Base-by-base conservation (phyloP, 2,113 vertebrate species). In the Zeus faber region DNA sequence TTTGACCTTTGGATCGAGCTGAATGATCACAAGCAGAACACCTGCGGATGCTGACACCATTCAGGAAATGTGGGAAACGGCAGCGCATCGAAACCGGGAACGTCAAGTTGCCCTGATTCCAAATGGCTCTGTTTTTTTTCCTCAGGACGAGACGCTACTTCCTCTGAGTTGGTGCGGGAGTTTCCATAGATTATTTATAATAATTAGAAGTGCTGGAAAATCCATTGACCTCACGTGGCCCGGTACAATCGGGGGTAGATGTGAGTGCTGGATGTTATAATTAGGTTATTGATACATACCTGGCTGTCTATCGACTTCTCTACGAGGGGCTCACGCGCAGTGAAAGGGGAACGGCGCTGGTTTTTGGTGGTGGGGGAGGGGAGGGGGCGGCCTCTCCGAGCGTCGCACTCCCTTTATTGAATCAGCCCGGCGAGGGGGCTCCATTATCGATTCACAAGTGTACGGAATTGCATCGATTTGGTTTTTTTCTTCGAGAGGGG, bases 391-490 rank as follows among this genome's bases (percentile, higher is more conserved):
- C 29, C 8, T 77, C 67, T n/a, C n/a, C n/a, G n/a, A n/a, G n/a
- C n/a, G n/a, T n/a, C n/a, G n/a, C n/a, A n/a, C n/a, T n/a, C n/a
- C n/a, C n/a, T n/a, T n/a, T n/a, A n/a, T n/a, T 18, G 48, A 57
- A 63, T 41, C 52, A 24, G 39, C 56, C 54, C 27, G 26, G 26
- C 16, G 56, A 52, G 39, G 46, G 37, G 53, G 62, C 68, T 56
- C 62, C 39, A 47, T 67, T 67, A 78, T 81, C 67, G 81, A 83
- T 80, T 74, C 67, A 77, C 65, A 73, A 54, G 54, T 48, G 52
- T 29, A 70, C 25, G 20, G 52, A 60, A 22, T 51, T 44, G 41
- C 44, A 54, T 64, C 49, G 61, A 69, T 50, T 54, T 54, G 46
- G 11, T 22, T 21, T 49, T 46, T 54, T 23, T n/a, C n/a, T n/a